Evolutionary conservation across 30 jellyfish, hydroid and myxozoan genomes (phyloP).

Genomic region (Chironex yamaguchii): DNA sequence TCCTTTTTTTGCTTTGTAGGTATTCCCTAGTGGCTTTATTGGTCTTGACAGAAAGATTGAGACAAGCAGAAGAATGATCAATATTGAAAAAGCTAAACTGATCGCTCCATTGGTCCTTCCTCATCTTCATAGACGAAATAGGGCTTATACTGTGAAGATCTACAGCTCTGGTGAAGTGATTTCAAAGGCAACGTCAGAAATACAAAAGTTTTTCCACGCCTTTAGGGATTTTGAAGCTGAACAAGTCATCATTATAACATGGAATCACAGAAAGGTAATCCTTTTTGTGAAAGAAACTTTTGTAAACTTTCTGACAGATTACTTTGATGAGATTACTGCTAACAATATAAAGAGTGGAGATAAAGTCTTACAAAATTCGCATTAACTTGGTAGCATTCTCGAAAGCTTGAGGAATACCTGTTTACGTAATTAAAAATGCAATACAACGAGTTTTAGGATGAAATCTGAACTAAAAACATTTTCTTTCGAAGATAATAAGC

Average conservation of each 20-base stretch:
- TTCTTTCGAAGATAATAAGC: no score
- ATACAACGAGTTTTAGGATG: no score
- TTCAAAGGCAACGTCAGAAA: background rate
- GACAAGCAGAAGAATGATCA: background rate
- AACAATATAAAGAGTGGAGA: no score
- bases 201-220: background rate
- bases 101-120: background rate
- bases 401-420: no score
- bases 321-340: no score
- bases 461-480: no score
- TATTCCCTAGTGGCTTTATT: background rate
- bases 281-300: no score
- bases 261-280: slow-evolving; percentile 20
- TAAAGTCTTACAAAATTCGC: no score
- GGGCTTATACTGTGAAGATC: background rate
- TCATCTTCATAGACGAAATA: background rate
- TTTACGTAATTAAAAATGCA: no score
- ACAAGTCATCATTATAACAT: slow-evolving; percentile 55
- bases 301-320: no score
- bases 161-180: background rate
- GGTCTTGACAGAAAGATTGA: background rate
- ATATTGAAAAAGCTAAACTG: background rate
- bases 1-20: background rate
- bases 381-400: no score
- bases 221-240: slow-evolving; percentile 44